Conservation (phyloP, 1,140 invertebrate genomes). For the Orchestia grillus region DNA sequence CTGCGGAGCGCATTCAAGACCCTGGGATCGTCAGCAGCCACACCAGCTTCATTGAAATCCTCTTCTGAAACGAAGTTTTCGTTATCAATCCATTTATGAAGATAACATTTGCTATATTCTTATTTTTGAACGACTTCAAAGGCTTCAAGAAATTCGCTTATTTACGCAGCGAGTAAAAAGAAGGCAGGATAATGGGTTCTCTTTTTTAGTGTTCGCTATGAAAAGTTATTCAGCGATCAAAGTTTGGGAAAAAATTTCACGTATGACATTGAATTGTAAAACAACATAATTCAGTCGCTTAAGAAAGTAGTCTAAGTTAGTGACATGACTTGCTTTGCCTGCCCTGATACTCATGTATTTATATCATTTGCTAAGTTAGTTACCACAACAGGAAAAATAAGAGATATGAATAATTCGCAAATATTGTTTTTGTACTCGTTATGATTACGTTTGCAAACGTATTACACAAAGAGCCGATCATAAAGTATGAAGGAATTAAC, state of each 20-base stretch:
- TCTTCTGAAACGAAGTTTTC: neutral
- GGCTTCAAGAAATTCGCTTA: neutral
- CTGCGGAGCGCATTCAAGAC: neutral
- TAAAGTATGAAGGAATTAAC: neutral
- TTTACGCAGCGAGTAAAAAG: neutral
- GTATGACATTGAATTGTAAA: neutral
- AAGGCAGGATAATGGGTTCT: neutral
- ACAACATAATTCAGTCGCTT: neutral
- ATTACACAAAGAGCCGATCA: neutral
- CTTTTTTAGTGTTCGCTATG: neutral
- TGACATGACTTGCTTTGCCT: neutral
- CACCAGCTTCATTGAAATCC: neutral
- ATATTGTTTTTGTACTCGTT: neutral
- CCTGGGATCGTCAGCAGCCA: neutral
- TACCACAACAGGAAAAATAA: neutral
- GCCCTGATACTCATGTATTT: neutral
- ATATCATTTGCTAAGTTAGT: neutral
- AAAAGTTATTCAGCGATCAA: neutral
- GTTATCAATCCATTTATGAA: neutral
- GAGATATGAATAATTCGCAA: neutral
- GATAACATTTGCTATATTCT: no score
- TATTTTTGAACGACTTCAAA: no score
- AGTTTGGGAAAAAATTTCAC: neutral
- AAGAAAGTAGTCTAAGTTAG: neutral
- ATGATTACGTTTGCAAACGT: neutral